Evolutionary conservation across 1,140 invertebrate species (phyloP), one percentile per base, ranked within the genome.

Genomic region (Solenopsis fugax): DNA sequence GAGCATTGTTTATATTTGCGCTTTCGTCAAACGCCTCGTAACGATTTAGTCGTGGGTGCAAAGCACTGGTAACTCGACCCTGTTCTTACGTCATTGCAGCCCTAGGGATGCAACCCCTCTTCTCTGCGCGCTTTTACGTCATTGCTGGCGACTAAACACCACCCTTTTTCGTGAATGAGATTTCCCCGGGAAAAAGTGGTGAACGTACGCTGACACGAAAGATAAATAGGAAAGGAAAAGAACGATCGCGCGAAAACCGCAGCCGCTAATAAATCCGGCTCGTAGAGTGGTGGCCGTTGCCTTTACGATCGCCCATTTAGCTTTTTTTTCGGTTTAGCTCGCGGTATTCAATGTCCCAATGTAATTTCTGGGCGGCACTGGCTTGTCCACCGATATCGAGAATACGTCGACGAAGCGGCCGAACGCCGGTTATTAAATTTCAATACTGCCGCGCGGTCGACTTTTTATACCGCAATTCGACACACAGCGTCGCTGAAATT

Each of bases 41-140:
- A 52, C 48, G 34, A 60, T 50, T 50, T 29, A 75, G 29, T 48
- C n/a, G 12, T 84, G 87, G 87, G 87, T 29, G 56, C 80, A 34
- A 5, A n/a, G 10, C 0, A 4, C 4, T 0, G 5, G 52, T 18
- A 54, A 54, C 45, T 50, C 89, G 62, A 65, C 60, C 62, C 86
- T 88, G 89, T 84, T 86, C 89, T 90, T 90, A 90, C 89, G 87
- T 90, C 89, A 88, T 90, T 52, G 67, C 58, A 65, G 41, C 50
- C 87, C 54, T 56, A 67, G 54, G 73, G 62, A 60, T 81, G 54
- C 45, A 69, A 13, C 18, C 29, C 56, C 64, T 62, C 54, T 45
- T 29, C 24, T 54, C 60, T 50, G 56, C 56, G 21, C 34, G 75
- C 75, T 88, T 64, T 90, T 76, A 86, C 89, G 89, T 90, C 80